Base-by-base conservation (phyloP, 2,797 vertebrate genomes). In the Mallotus villosus region DNA sequence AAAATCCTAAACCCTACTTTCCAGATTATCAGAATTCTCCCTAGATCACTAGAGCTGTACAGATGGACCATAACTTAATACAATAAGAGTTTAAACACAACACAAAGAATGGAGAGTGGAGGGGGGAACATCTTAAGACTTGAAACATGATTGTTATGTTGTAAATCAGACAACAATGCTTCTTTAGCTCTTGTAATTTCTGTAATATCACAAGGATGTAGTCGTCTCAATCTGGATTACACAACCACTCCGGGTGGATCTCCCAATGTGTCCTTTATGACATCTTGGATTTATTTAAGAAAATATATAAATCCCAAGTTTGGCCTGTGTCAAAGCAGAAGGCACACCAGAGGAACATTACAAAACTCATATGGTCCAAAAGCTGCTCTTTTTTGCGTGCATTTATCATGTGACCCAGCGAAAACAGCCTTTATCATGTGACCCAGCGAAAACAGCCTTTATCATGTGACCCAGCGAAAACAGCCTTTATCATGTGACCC, bases 171-270 rank as follows among this genome's bases (percentile, higher is more conserved):
- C 51, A 53, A 67, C 46, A 17, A 53, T 27, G 46, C 65, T 67
- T 29, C 14, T 66, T 66, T 21, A 49, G n/a, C 6, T 17, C 21
- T 24, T 49, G 21, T 24, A 49, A 65, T 22, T 55, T 67, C 64
- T 66, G 16, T 51, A 67, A 51, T 67, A 67, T 67, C 64, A 67
- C 22, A 19, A 67, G 6, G 64, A 51, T 67, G 41, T 67, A 67
- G 64, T 19, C 64, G 24, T 8, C 12, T 46, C 9, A 67, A 67
- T 67, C 64, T 67, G 64, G 46, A 67, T 51, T 27, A 51, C 22
- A 22, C 1, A 6, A 66, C 21, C 46, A 41, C 63, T 53, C 21
- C 14, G 24, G 19, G 9, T 53, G 64, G 46, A 11, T 27, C 17
- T 25, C 22, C 64, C 0, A 24, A 27, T 14, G 46, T 67, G 25